Evolutionary conservation across 1,140 invertebrate genomes (phyloP).

Genomic region (Maniola jurtina): DNA sequence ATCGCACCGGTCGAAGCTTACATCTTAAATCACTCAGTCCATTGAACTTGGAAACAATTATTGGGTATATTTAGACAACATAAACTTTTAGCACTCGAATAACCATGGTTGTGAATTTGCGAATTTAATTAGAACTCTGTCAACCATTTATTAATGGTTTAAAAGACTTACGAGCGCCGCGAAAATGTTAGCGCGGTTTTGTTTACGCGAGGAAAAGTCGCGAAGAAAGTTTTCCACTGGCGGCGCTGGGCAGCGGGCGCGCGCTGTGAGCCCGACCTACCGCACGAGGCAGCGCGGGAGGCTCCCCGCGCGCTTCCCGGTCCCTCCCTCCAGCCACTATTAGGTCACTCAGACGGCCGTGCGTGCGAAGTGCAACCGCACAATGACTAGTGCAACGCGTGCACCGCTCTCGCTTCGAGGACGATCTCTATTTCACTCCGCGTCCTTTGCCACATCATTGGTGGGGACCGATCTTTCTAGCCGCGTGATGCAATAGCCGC

Average conservation of each 20-base stretch:
- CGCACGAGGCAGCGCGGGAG: constrained; percentile 62
- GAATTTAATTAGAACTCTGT: constrained; percentile 6
- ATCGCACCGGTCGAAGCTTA: constrained; percentile 54
- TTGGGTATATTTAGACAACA: background rate
- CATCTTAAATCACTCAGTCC: constrained; percentile 42
- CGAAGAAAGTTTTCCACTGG: constrained; percentile 75
- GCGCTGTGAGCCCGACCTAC: constrained; percentile 76
- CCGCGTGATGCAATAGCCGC: constrained; percentile 69
- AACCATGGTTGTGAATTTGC: background rate
- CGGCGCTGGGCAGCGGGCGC: constrained; percentile 63
- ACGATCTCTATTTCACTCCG: constrained; percentile 77
- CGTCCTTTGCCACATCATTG: constrained; percentile 76
- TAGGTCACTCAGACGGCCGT: constrained; percentile 74
- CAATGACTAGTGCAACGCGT: constrained; percentile 76
- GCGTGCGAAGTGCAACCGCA: constrained; percentile 73
- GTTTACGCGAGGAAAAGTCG: constrained; percentile 73
- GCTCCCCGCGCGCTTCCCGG: constrained; percentile 68
- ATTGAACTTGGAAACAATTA: constrained; percentile 22
- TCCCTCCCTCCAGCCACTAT: constrained; percentile 75
- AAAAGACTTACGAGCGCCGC: constrained; percentile 30
- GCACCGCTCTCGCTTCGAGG: constrained; percentile 77
- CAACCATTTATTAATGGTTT: constrained; percentile 13
- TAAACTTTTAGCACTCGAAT: constrained; percentile 10
- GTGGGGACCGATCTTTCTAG: constrained; percentile 77
- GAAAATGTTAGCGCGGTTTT: constrained; percentile 43